Evolutionary conservation across 2,888 invertebrate species (phyloP), one percentile per base, ranked within the genome.

Genomic region (Anoplius nigerrimus): DNA sequence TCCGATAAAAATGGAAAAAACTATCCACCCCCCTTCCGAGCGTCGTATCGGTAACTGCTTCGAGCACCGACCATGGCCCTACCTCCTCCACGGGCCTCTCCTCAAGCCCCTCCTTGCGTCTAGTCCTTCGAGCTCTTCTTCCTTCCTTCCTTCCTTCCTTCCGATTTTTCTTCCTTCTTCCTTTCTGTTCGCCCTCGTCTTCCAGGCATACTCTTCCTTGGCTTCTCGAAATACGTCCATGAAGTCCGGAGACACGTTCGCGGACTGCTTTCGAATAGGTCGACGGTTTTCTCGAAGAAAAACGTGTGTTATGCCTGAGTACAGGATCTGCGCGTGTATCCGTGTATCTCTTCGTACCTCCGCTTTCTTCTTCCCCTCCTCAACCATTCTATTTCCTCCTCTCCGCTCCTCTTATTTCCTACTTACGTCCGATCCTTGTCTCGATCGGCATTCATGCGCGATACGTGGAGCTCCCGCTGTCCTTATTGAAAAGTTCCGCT

Each of bases 1-100:
- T 74, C 75, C 79, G 79, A 81, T 79, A 79, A 82, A 81, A 83
- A 83, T 80, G 77, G 76, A 81, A 82, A 82, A 81, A 82, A 81
- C 74, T 76, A 75, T 71, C 73, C 72, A 64, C 66, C 66, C 43
- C 34, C 34, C n/a, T 52, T 55, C 60, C 67, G 61, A 27, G 54
- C 74, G 66, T 60, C 75, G 79, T 78, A 78, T 78, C 76, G 78
- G 76, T 78, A 78, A 78, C 78, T 76, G 71, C 72, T 79, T 76
- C 71, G 76, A 78, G 74, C 72, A 69, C 71, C 75, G 62, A 72
- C 43, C 56, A 22, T 6, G 15, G 22, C 56, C n/a, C 15, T 56
- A n/a, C n/a, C 56, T 62, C 60, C 74, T 57, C 63, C 62, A 65
- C 64, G 63, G 59, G 69, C 69, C 65, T 72, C 68, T 61, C 58